Percentiles rank a stretch among this genome's conserved stretches.
phyloP scores from a whole-genome alignment of 2,888 invertebrate genomes.

The Eupithecia dodoneata region DNA sequence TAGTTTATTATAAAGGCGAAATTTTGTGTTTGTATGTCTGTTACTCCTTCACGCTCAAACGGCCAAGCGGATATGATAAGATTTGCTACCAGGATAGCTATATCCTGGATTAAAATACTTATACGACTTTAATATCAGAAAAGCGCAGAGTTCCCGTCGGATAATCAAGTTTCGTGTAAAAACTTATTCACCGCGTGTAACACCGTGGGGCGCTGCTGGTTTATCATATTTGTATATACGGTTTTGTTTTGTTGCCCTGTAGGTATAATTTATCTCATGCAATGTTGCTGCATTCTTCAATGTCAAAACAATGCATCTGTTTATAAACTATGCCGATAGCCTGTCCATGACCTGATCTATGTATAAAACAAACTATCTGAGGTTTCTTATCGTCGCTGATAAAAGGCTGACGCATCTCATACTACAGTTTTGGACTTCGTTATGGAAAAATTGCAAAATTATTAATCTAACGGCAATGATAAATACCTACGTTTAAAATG shows the following conservation, averaged over 20 bases:
- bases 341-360: constrained; percentile 22
- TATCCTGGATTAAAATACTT: not conserved
- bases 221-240: not conserved
- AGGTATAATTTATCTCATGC: not conserved
- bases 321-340: constrained; percentile 12
- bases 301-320: constrained; percentile 11
- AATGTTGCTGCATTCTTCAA: not conserved
- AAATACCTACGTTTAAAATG: not conserved
- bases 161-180: not conserved
- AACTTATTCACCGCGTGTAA: not conserved
- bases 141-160: not conserved
- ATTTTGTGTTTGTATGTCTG: not conserved
- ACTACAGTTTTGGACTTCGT: not conserved
- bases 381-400: not conserved
- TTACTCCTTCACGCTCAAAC: not conserved
- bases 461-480: not conserved
- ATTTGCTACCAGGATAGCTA: not conserved
- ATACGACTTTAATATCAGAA: not conserved
- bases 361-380: constrained; percentile 3
- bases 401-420: not conserved
- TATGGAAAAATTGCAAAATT: not conserved
- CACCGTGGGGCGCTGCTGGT: not conserved
- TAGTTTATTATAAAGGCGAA: too few species aligned
- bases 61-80: too few species aligned
- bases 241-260: not conserved